Evolutionary conservation across 2,888 invertebrate genomes (phyloP), one percentile per base, ranked within the genome.

Genomic region (Ptycholaimellus sp.): DNA sequence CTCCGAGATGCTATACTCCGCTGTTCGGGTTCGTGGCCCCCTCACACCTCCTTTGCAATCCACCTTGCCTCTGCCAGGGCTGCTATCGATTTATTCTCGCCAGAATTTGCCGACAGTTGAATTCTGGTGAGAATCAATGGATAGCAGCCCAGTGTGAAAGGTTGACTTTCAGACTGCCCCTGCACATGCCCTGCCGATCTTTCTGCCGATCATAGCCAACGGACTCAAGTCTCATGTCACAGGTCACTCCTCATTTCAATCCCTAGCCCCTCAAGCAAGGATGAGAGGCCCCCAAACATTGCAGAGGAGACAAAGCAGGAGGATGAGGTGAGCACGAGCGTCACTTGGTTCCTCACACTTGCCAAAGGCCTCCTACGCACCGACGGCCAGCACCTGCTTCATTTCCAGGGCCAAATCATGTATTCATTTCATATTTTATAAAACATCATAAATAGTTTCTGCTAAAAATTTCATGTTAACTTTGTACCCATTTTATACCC

Each of bases 1-100:
- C 1, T 77, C 75, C 0, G 70, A 72, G 9, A 60, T 82, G 40
- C 69, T 76, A 42, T 69, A 72, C 39, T 60, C 65, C 23, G 65
- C 64, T 39, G 59, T 64, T 27, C 63, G 61, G 56, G 65, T 66
- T 47, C 45, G 50, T 40, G 25, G 36, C 43, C 20, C 33, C 33
- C 40, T 42, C 9, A 40, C 40, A 2, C n/a, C 28, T 27, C 16
- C 17, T 19, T 19, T 13, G 11, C 17, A 9, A 14, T 33, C 20
- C 20, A 13, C 20, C 11, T 30, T 25, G 1, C 27, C 13, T 9
- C 13, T 11, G 27, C 27, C 13, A 9, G 27, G 9, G 13, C 13
- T 27, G 27, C 9, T 11, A 11, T 27, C 9, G 9, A 9, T 9
- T 27, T 11, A 13, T 27, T 27, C 9, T 27, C 27, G 9, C n/a